These are phyloP conservation scores for Orientallactaga bullata DNA, from an alignment of 2,113 vertebrate species.

Conservation along the genomic window DNA sequence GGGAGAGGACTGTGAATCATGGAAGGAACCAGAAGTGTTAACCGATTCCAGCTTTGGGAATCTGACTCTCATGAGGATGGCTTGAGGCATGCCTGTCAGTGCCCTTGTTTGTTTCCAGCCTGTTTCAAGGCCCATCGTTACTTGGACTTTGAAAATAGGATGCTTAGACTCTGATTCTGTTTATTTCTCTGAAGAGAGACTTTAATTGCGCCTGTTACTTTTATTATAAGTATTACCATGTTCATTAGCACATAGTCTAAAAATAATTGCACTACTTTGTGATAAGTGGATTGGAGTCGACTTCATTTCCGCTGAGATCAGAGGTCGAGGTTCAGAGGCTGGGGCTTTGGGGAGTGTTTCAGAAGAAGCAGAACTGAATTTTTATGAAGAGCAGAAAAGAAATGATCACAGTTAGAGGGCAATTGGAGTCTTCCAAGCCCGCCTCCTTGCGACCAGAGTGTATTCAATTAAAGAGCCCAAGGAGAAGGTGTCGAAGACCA, in stretches of 20 bases:
- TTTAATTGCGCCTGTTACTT: conserved; percentile 44
- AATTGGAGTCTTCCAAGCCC: not conserved
- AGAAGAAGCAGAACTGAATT: not conserved
- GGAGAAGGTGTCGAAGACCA: not conserved
- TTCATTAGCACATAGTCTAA: not conserved
- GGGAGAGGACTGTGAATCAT: not conserved
- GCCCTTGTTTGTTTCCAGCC: not conserved
- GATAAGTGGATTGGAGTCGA: not conserved
- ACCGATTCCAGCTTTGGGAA: not conserved
- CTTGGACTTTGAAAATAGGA: conserved; percentile 56
- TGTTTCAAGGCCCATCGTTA: conserved; percentile 42
- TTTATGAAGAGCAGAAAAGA: not conserved
- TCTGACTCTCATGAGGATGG: not conserved
- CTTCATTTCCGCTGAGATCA: not conserved
- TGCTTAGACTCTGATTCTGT: not conserved
- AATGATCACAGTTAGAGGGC: not conserved
- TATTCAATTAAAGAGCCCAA: not conserved
- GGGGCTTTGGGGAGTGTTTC: not conserved
- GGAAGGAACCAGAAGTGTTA: not conserved
- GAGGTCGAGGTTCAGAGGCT: conserved; percentile 23
- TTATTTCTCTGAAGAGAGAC: conserved; percentile 43
- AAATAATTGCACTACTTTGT: not conserved
- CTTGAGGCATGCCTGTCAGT: not conserved
- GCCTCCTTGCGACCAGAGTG: fast-evolving
- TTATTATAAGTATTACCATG: conserved; percentile 21